These are phyloP conservation scores for Coregonus suidteri DNA, from an alignment of 2,797 vertebrate species.

Conservation along the genomic window DNA sequence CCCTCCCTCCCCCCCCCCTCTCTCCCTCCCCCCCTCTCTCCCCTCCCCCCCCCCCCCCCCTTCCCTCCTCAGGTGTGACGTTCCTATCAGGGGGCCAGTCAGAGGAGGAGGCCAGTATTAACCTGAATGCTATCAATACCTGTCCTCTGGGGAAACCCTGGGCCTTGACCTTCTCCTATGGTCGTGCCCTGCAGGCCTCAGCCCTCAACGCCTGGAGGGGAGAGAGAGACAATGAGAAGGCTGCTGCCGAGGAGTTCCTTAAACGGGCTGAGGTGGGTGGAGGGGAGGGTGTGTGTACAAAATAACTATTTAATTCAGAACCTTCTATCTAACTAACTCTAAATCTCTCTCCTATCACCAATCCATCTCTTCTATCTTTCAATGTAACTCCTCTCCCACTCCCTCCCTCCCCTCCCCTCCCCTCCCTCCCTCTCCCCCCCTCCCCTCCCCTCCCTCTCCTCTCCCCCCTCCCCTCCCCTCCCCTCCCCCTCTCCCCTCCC, in stretches of 20 bases:
- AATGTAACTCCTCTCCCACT: not conserved
- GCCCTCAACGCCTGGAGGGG: slow-evolving; percentile 91
- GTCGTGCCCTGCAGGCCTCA: slow-evolving; percentile 95
- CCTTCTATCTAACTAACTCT: too few relatives aligned
- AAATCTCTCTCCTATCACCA: too few relatives aligned
- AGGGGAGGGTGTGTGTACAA: not conserved
- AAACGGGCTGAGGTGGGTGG: slow-evolving; percentile 88
- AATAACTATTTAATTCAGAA: too few relatives aligned
- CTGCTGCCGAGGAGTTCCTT: slow-evolving; percentile 90
- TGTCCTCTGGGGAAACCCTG: slow-evolving; percentile 88
- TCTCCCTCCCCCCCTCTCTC: accelerated
- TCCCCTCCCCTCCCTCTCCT: too few relatives aligned
- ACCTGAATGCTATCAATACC: slow-evolving; percentile 94
- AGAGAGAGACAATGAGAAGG: slow-evolving; percentile 81
- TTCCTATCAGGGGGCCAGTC: slow-evolving; percentile 98
- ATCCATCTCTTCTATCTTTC: not conserved
- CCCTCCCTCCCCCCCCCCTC: accelerated
- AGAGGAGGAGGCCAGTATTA: slow-evolving; percentile 94
- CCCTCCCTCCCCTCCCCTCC: too few relatives aligned
- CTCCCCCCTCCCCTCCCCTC: accelerated
- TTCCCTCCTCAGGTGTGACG: slow-evolving; percentile 83
- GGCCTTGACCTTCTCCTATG: slow-evolving; percentile 97
- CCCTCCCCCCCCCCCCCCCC: not conserved
- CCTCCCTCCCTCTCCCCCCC: too few relatives aligned
- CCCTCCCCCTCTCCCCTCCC: too few relatives aligned